Evolutionary conservation across 2,888 invertebrate genomes (phyloP), one percentile per base, ranked within the genome.

Genomic region (Chloromyia formosa): DNA sequence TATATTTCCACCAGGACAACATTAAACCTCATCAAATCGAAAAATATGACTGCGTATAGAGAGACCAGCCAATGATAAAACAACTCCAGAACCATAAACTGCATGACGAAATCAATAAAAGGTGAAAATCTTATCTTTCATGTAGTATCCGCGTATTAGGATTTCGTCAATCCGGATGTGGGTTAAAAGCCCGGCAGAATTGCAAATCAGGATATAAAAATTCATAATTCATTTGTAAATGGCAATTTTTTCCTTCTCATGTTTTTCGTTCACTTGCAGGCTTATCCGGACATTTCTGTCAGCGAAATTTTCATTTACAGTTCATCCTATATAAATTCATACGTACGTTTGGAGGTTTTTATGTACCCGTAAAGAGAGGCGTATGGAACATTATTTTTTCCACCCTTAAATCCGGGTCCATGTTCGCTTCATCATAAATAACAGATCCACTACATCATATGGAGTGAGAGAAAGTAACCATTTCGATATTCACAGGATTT

Each of bases 251-350:
- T 66, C 27, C 27, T 35, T 35, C n/a, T n/a, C 10, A 62, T 5
- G 16, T 20, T 66, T 49, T 22, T 22, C 49, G 18, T 66, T 66
- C 66, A 22, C 49, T 22, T 35, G 27, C 27, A 35, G 2, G 66
- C 22, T 66, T 66, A 66, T 66, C 66, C 66, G 45, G 66, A 40
- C 58, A 58, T 58, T 56, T 18, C 71, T 53, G 58, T 71, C 71
- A 71, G 71, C 71, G 42, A 58, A 42, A 42, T 71, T 71, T 71
- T 71, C 71, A 71, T 71, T 71, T 58, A 66, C 66, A 66, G 22
- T 49, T 49, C 45, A 18, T n/a, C 20, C 45, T 18, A 49, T 66
- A 49, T 45, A 66, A 66, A 66, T 35, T 35, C n/a, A 7, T 35
- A 2, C 7, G 27, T 35, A 35, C 27, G n/a, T n/a, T n/a, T 35